These are phyloP conservation scores for Cryptocephalus primarius DNA, from an alignment of 2,888 invertebrate genomes.

Conservation along the genomic window DNA sequence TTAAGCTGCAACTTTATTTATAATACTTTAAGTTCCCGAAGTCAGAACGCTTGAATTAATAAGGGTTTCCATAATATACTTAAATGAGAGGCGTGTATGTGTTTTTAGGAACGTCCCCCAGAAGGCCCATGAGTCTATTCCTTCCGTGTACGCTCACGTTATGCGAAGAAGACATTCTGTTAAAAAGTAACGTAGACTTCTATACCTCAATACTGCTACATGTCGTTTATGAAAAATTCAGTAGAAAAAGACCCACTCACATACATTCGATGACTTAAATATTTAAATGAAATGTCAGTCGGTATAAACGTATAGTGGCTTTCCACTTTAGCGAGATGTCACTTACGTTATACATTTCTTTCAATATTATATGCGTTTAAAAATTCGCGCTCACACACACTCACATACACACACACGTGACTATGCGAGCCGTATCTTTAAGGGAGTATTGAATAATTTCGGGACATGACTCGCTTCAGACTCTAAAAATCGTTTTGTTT, in stretches of 20 bases:
- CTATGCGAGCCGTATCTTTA: constrained; percentile 22
- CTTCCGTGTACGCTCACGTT: too few species aligned
- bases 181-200: too few species aligned
- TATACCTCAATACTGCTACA: neutral
- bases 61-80: too few species aligned
- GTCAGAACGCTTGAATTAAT: too few species aligned
- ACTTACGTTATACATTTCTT: constrained; percentile 23
- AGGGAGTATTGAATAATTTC: constrained; percentile 35
- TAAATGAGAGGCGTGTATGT: too few species aligned
- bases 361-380: constrained; percentile 28
- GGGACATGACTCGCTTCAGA: constrained; percentile 26
- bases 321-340: constrained; percentile 15
- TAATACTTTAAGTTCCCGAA: too few species aligned
- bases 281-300: constrained; percentile 16
- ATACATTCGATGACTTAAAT: constrained; percentile 14
- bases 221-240: neutral
- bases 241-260: neutral
- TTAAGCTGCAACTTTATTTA: too few species aligned
- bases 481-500: constrained; percentile 35
- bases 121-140: too few species aligned
- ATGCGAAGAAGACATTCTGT: too few species aligned
- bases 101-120: too few species aligned
- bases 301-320: constrained; percentile 14
- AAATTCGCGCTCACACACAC: constrained; percentile 26
- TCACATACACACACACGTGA: constrained; percentile 9